Evolutionary conservation across 2,888 invertebrate genomes (phyloP).

Genomic region (Notocelia uddmanniana): DNA sequence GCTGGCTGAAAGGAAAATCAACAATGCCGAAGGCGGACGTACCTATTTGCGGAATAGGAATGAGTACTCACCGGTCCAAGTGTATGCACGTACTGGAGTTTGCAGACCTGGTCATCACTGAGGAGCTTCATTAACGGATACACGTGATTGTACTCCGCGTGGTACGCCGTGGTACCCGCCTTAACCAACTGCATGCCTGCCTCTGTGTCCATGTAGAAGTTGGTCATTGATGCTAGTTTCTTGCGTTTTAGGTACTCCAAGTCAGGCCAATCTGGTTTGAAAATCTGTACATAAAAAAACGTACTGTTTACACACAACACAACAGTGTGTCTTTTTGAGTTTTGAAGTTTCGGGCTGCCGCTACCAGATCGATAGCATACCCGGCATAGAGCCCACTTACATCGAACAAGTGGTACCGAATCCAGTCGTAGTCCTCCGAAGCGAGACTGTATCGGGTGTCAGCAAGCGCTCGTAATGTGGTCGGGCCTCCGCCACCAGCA

Average conservation of each 20-base stretch:
- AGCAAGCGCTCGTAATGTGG: slow-evolving; percentile 63
- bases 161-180: slow-evolving; percentile 70
- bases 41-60: not conserved
- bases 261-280: slow-evolving; percentile 66
- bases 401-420: slow-evolving; percentile 69
- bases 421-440: slow-evolving; percentile 71
- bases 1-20: too few relatives aligned
- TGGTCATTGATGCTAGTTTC: slow-evolving; percentile 61
- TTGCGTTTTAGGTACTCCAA: slow-evolving; percentile 74
- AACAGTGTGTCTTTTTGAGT: too few relatives aligned
- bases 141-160: slow-evolving; percentile 73
- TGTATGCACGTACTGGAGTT: slow-evolving; percentile 71
- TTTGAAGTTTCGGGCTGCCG: too few relatives aligned
- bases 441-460: slow-evolving; percentile 74
- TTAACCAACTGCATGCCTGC: slow-evolving; percentile 65
- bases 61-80: slow-evolving; percentile 65
- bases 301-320: too few relatives aligned
- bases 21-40: too few relatives aligned
- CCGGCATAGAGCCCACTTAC: too few relatives aligned
- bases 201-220: slow-evolving; percentile 66
- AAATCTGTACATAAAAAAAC: slow-evolving; percentile 58
- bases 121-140: slow-evolving; percentile 68
- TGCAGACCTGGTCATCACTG: slow-evolving; percentile 72
- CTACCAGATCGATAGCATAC: too few relatives aligned
- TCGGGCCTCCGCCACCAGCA: slow-evolving; percentile 66